Base-by-base conservation (phyloP, 2,888 invertebrate genomes). In the Alsophila aescularia region DNA sequence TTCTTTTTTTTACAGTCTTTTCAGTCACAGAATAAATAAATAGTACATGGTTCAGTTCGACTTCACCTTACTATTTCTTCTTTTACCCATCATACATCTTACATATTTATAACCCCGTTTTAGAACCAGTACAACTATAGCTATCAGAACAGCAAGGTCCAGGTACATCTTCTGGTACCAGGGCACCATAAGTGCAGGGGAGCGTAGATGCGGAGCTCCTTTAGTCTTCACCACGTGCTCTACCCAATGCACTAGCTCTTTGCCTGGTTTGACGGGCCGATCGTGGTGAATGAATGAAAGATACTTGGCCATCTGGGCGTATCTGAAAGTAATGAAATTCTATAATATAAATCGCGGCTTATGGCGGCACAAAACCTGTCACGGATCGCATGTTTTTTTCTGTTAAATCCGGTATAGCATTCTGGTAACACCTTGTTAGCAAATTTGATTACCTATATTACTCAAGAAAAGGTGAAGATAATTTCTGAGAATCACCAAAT, bases 161-260 rank as follows among this genome's bases (percentile, higher is more conserved):
- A 83, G 58, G 47, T 77, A 82, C 15, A 70, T 41, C 57, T 75
- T 81, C 72, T 81, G 78, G 69, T 80, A 80, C 69, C 73, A 71
- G 14, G 78, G 71, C 13, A 77, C 52, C 36, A 57, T n/a, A 1
- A 79, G 67, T 0, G 77, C 80, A 0, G 70, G 72, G 0, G 81
- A 80, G 40, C 77, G 77, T 1, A 81, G 70, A 55, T 81, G 75
- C 1, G 59, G 67, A 0, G 81, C 83, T 2, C 82, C 83, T 0
- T 64, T 36, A 0, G 79, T 80, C 9, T 59, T 57, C 12, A 75
- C 63, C 42, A 80, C 81, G 60, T 81, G 78, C 27, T 75, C 73
- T 14, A 74, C 73, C 79, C 81, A 82, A 52, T 79, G 75, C 12
- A 72, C 70, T 36, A 83, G 15, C 59, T 79, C 79, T 9, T 34